A percentile compares a stretch with the other conserved stretches of the same genome.
phyloP scores from a whole-genome alignment of 2,797 vertebrate genomes.

The Characodon lateralis region DNA sequence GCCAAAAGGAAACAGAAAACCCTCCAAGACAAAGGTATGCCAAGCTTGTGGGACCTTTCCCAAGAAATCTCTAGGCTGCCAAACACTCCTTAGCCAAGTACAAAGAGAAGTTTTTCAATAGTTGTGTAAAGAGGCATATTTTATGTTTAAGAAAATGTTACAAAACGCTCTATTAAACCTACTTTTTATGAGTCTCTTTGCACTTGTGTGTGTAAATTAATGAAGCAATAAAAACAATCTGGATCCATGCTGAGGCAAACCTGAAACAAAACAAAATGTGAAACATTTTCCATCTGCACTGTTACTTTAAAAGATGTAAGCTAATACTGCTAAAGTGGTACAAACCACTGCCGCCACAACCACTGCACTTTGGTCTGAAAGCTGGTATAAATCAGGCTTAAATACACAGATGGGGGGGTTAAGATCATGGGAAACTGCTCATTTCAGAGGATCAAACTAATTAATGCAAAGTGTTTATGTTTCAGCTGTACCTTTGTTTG shows the following conservation, averaged over 20 bases:
- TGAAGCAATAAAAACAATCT: background rate
- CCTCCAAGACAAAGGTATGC: constrained; percentile 5
- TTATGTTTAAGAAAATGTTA: background rate
- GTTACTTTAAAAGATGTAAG: background rate
- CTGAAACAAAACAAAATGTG: background rate
- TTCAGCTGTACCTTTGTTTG: constrained; percentile 14
- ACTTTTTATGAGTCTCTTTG: background rate
- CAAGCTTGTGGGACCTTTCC: constrained; percentile 6
- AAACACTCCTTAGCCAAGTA: background rate
- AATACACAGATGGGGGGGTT: background rate
- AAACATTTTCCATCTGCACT: constrained; percentile 6
- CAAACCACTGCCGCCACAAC: background rate
- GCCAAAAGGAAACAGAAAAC: constrained; percentile 6
- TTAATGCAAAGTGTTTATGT: background rate
- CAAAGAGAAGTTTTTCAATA: background rate
- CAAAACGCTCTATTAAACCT: constrained; percentile 1
- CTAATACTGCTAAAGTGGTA: background rate
- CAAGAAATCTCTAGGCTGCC: constrained; percentile 4
- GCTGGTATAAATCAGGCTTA: background rate
- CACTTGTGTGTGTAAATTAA: background rate
- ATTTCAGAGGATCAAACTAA: background rate
- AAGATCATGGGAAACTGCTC: background rate
- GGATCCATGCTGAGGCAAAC: background rate
- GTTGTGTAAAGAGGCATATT: background rate
- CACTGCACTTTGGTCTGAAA: background rate